Percentiles rank a stretch among this genome's conserved stretches.
phyloP scores from a whole-genome alignment of 2,888 invertebrate genomes.

The Nudaria mundana region DNA sequence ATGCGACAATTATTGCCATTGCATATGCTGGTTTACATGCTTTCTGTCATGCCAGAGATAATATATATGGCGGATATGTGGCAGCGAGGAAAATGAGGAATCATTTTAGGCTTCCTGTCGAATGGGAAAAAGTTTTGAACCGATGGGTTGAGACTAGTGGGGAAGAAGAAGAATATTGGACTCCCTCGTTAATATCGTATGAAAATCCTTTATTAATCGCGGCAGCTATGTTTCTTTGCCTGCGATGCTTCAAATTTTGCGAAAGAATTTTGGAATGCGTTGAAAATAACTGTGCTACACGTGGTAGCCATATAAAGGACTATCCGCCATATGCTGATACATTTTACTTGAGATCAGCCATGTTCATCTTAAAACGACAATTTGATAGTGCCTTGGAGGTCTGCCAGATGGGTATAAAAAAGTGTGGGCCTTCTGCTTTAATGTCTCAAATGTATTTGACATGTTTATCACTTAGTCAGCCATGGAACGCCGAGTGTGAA shows the following conservation, averaged over 20 bases:
- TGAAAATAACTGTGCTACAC: conserved; percentile 49
- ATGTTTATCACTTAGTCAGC: conserved; percentile 45
- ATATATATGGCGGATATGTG: conserved; percentile 54
- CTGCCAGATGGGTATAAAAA: conserved; percentile 44
- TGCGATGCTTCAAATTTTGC: conserved; percentile 60
- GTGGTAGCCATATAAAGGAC: conserved; percentile 40
- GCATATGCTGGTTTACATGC: conserved; percentile 71
- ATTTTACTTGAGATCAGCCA: conserved; percentile 59
- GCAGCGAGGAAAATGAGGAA: conserved; percentile 67
- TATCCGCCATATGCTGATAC: conserved; percentile 39
- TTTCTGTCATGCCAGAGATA: conserved; percentile 49
- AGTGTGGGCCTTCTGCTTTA: conserved; percentile 55
- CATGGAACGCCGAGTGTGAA: conserved; percentile 62
- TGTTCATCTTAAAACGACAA: conserved; percentile 46
- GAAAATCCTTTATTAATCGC: conserved; percentile 60
- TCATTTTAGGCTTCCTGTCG: conserved; percentile 49
- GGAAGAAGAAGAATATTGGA: conserved; percentile 66
- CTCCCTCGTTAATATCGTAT: conserved; percentile 43
- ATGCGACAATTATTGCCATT: conserved; percentile 63
- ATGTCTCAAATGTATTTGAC: conserved; percentile 62
- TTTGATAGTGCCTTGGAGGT: conserved; percentile 47
- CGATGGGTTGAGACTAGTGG: conserved; percentile 63
- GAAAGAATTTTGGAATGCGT: conserved; percentile 55
- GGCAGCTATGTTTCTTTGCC: conserved; percentile 70
- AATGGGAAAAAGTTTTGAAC: conserved; percentile 57